Conservation (phyloP, 2,888 invertebrate species). For the Oscheius myriophilus region DNA sequence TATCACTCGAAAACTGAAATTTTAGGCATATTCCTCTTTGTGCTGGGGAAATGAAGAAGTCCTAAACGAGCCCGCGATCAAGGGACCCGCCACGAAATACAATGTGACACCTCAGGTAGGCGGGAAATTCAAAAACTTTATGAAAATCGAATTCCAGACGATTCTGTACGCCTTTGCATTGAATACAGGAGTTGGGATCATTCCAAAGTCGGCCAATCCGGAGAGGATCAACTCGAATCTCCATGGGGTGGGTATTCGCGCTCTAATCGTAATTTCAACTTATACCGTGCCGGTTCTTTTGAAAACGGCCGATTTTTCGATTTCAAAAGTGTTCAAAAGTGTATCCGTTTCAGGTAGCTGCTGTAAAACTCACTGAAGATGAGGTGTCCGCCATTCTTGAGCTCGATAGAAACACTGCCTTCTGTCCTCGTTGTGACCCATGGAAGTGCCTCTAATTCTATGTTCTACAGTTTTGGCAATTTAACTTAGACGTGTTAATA, state of each 20-base stretch:
- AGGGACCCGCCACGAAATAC: conserved; percentile 76
- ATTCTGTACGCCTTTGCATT: conserved; percentile 55
- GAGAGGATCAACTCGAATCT: conserved; percentile 51
- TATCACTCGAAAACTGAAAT: not conserved
- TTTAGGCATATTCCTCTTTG: conserved; percentile 72
- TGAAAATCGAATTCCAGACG: conserved; percentile 43
- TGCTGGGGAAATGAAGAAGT: conserved; percentile 72
- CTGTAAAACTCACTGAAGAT: conserved; percentile 38
- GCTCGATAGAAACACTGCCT: conserved; percentile 39
- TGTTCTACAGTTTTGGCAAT: not conserved
- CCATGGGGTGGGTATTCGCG: conserved; percentile 17
- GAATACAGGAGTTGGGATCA: conserved; percentile 44
- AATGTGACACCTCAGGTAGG: conserved; percentile 54
- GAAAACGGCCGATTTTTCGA: too few species aligned
- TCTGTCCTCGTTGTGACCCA: conserved; percentile 44
- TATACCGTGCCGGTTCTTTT: too few species aligned
- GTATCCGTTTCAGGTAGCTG: conserved; percentile 34
- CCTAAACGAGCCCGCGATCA: conserved; percentile 76
- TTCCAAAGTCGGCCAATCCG: conserved; percentile 55
- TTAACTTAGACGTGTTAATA: not conserved
- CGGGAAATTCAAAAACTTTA: too few species aligned
- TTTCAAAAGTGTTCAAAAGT: too few species aligned
- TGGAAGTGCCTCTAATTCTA: conserved; percentile 44
- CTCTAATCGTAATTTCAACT: not conserved
- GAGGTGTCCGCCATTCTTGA: conserved; percentile 37